Evolutionary conservation across 2,888 invertebrate species (phyloP).

Genomic region (Diarsia dahlii): DNA sequence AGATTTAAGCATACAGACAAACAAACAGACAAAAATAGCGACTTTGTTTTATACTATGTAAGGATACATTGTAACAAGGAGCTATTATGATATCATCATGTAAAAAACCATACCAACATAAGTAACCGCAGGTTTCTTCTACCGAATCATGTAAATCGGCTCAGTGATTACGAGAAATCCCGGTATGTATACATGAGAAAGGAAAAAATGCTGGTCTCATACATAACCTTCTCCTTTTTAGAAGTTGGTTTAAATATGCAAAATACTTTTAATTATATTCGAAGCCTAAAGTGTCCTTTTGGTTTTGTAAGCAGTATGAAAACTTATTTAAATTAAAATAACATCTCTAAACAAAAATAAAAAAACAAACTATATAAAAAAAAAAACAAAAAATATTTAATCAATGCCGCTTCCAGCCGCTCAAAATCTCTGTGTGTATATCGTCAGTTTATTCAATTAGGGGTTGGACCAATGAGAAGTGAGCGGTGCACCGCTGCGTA

Average conservation of each 20-base stretch:
- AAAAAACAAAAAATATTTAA: too few species aligned
- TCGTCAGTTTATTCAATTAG: constrained; percentile 71
- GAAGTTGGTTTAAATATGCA: neutral
- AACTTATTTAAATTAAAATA: neutral
- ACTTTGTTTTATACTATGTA: too few species aligned
- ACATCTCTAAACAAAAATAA: neutral
- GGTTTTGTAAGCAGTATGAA: neutral
- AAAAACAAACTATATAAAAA: too few species aligned
- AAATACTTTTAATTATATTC: neutral
- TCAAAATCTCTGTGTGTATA: constrained; percentile 18
- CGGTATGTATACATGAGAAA: neutral
- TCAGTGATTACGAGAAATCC: neutral
- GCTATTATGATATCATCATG: neutral
- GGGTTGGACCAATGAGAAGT: constrained; percentile 67
- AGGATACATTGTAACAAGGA: neutral
- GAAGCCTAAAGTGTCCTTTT: neutral
- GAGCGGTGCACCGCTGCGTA: constrained; percentile 63
- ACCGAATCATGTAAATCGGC: neutral
- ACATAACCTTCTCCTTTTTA: neutral
- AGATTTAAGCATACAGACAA: too few species aligned
- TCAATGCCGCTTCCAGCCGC: constrained; percentile 18
- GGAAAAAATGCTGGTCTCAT: neutral
- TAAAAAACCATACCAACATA: neutral
- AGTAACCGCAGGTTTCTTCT: neutral
- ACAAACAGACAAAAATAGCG: too few species aligned